Conservation (phyloP, 1,140 invertebrate genomes). For the Cylas formicarius region DNA sequence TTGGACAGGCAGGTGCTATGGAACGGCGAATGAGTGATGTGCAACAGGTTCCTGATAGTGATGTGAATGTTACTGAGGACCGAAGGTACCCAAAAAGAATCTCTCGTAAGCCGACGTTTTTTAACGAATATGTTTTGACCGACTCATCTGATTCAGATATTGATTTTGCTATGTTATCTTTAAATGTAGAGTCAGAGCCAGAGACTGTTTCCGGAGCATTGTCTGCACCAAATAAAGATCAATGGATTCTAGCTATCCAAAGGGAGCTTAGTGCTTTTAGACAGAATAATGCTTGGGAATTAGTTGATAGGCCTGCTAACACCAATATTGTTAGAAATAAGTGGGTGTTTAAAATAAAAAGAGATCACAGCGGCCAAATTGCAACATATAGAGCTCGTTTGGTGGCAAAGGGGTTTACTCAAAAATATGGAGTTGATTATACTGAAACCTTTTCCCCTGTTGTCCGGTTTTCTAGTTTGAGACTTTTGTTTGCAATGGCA, state of each 20-base stretch:
- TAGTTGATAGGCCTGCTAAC: slow-evolving; percentile 28
- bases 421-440: slow-evolving; percentile 40
- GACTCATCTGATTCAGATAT: too few species aligned
- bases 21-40: too few species aligned
- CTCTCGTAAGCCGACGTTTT: too few species aligned
- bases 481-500: slow-evolving; percentile 17
- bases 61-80: too few species aligned
- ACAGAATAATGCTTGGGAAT: slow-evolving; percentile 39
- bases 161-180: slow-evolving; percentile 13
- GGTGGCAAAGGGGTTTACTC: slow-evolving; percentile 41
- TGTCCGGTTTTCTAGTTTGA: slow-evolving; percentile 31
- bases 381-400: slow-evolving; percentile 33
- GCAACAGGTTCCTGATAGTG: too few species aligned
- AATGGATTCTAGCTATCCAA: slow-evolving; percentile 28
- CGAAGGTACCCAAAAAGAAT: too few species aligned
- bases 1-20: too few species aligned
- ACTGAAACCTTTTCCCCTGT: slow-evolving; percentile 38
- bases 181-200: slow-evolving; percentile 10
- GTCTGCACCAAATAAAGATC: slow-evolving; percentile 5
- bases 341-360: slow-evolving; percentile 42
- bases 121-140: too few species aligned
- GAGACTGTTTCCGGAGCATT: slow-evolving; percentile 23
- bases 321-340: too few species aligned
- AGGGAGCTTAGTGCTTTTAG: slow-evolving; percentile 31
- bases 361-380: slow-evolving; percentile 34